These are phyloP conservation scores for Leptoteleia sp. DNA, from an alignment of 1,140 invertebrate genomes.

Conservation along the genomic window DNA sequence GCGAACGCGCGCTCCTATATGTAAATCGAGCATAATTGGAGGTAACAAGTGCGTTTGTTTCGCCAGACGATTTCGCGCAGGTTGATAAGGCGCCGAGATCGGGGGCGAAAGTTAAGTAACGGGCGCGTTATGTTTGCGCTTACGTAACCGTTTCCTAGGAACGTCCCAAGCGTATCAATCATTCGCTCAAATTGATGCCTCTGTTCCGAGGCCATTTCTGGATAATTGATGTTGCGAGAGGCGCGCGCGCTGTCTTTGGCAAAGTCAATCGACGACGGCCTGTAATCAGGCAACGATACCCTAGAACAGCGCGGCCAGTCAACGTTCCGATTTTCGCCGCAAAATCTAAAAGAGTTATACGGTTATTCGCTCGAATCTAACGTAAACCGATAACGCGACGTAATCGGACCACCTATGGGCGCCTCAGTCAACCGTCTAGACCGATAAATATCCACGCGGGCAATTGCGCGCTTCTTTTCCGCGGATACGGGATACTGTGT, in stretches of 20 bases:
- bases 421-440: too few relatives aligned
- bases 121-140: background rate
- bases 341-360: too few relatives aligned
- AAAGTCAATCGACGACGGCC: slow-evolving; percentile 1
- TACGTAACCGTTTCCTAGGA: slow-evolving; percentile 8
- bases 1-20: slow-evolving; percentile 34
- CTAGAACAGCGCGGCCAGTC: too few relatives aligned
- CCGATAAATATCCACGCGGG: too few relatives aligned
- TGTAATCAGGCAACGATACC: slow-evolving; percentile 11
- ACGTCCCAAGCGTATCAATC: slow-evolving; percentile 20
- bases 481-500: too few relatives aligned
- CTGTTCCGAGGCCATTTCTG: background rate
- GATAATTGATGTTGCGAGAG: slow-evolving; percentile 21
- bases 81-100: slow-evolving; percentile 11
- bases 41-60: slow-evolving; percentile 48
- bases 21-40: slow-evolving; percentile 41
- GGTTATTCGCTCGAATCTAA: too few relatives aligned
- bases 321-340: too few relatives aligned
- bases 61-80: slow-evolving; percentile 3
- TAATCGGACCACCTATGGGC: too few relatives aligned
- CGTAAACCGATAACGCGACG: too few relatives aligned
- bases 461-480: too few relatives aligned
- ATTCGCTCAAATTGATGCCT: slow-evolving; percentile 19
- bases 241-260: slow-evolving; percentile 6
- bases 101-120: slow-evolving; percentile 20